phyloP scores from a whole-genome alignment of 2,888 invertebrate genomes.

The Bhutanitis thaidina region DNA sequence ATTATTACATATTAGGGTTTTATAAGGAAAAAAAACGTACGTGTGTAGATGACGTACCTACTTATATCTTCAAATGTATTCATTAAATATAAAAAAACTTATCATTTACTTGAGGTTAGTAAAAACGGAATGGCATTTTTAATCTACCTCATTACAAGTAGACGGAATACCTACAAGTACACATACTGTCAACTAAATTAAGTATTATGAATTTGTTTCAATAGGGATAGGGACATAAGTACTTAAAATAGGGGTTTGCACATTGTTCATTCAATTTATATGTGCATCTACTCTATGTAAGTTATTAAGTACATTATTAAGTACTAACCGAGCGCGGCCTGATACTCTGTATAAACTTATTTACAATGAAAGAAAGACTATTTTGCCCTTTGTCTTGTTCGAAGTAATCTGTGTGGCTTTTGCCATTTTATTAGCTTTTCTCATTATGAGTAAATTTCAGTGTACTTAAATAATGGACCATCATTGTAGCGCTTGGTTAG shows the following conservation, averaged over 20 bases:
- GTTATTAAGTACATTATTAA: conserved; percentile 25
- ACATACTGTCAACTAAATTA: conserved; percentile 4
- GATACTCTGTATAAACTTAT: conserved; percentile 30
- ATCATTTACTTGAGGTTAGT: background rate
- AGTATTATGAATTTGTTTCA: conserved; percentile 25
- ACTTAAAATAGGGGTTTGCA: conserved; percentile 52
- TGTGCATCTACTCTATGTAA: conserved; percentile 60
- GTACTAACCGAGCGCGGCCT: conserved; percentile 38
- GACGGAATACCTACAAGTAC: conserved; percentile 2
- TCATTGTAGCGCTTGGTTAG: conserved; percentile 19
- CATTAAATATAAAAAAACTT: background rate
- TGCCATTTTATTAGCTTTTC: too few species aligned
- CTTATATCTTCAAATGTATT: conserved; percentile 1
- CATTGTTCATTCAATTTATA: conserved; percentile 54
- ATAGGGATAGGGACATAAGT: conserved; percentile 32
- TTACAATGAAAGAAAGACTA: too few species aligned
- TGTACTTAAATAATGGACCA: background rate
- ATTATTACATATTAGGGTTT: background rate
- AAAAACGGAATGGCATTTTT: background rate
- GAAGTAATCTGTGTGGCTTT: too few species aligned
- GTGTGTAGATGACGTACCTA: too few species aligned
- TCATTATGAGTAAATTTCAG: too few species aligned
- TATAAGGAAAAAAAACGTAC: too few species aligned
- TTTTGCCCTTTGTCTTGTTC: too few species aligned
- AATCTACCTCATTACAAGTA: conserved; percentile 7